A percentile compares a stretch with the other conserved stretches of the same genome.
Evolutionary conservation across 2,113 vertebrate genomes (phyloP).

Genomic region (Leuciscus idus): DNA sequence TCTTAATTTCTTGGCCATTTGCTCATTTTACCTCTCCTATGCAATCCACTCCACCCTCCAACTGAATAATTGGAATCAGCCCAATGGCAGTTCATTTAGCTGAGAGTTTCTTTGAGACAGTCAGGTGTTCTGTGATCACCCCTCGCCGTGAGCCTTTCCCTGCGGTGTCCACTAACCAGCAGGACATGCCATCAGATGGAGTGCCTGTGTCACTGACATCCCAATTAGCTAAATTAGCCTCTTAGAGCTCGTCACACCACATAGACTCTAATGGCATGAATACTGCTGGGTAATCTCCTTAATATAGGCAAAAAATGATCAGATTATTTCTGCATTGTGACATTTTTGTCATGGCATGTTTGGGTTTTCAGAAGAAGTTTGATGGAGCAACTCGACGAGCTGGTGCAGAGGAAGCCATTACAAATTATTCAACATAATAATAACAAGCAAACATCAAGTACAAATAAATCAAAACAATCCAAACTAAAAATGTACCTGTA

Average conservation of each 20-base stretch:
- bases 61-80: constrained; percentile 66
- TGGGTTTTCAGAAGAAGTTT: neutral
- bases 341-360: constrained; percentile 12
- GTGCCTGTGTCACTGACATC: constrained; percentile 65
- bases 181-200: constrained; percentile 70
- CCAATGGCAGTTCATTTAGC: constrained; percentile 75
- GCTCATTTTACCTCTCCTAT: neutral
- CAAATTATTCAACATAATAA: neutral
- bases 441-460: neutral
- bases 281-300: constrained; percentile 39
- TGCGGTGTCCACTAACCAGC: constrained; percentile 62
- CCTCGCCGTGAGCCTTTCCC: constrained; percentile 62
- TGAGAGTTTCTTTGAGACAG: constrained; percentile 68
- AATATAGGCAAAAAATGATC: constrained; percentile 56
- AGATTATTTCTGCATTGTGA: constrained; percentile 32
- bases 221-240: constrained; percentile 77
- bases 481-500: neutral
- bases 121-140: constrained; percentile 70
- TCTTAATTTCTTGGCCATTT: constrained; percentile 32
- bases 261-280: constrained; percentile 42
- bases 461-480: neutral
- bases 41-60: constrained; percentile 33
- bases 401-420: neutral
- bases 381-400: no score
- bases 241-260: constrained; percentile 52